Evolutionary conservation across 2,113 vertebrate genomes (phyloP).

Genomic region (Phaethon lepturus): DNA sequence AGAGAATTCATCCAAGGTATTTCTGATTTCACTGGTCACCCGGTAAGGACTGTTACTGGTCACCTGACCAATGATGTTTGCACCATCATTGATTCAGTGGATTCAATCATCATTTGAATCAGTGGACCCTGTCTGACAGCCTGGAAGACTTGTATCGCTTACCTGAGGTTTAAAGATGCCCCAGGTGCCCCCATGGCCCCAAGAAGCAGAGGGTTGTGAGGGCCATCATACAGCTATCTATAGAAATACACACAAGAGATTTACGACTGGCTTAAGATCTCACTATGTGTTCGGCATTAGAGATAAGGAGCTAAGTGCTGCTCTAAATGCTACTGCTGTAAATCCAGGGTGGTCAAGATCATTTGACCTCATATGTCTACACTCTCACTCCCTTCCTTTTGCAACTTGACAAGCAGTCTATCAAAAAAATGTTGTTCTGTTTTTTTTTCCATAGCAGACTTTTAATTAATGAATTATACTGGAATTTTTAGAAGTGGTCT

Average conservation of each 20-base stretch:
- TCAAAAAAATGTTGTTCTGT: not conserved
- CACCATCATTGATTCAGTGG: no score
- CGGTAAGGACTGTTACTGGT: not conserved
- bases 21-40: not conserved
- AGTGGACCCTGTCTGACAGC: not conserved
- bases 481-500: not conserved
- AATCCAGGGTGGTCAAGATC: not conserved
- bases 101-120: not conserved
- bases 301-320: not conserved
- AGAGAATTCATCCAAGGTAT: not conserved
- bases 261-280: not conserved
- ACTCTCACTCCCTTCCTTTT: not conserved
- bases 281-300: not conserved
- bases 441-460: not conserved
- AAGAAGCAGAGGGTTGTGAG: not conserved
- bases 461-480: not conserved
- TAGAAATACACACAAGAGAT: not conserved
- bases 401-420: not conserved
- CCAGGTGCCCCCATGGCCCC: not conserved
- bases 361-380: conserved; percentile 8
- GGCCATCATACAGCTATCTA: not conserved
- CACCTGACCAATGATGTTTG: not conserved
- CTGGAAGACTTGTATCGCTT: not conserved
- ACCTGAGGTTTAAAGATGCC: not conserved
- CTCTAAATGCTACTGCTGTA: not conserved